Percentiles rank a stretch among this genome's conserved stretches.
phyloP scores from a whole-genome alignment of 2,113 vertebrate genomes.

The Cyanistes caeruleus region DNA sequence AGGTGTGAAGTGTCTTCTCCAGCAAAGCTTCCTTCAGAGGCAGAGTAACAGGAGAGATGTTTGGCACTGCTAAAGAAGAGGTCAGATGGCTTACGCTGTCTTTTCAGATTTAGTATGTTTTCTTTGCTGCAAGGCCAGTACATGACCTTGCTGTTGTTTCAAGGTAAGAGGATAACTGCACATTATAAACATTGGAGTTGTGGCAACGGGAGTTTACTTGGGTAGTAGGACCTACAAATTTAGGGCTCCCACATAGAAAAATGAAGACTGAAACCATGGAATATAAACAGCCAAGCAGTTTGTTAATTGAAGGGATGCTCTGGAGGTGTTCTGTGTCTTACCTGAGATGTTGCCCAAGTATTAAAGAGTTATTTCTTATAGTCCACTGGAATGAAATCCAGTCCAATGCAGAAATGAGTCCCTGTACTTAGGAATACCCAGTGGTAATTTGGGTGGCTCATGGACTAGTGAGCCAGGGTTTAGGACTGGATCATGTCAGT shows the following conservation, averaged over 20 bases:
- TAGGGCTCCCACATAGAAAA: background rate
- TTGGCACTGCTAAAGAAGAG: background rate
- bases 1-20: slow-evolving; percentile 56
- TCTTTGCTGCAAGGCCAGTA: background rate
- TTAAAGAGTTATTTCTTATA: background rate
- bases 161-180: background rate
- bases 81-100: background rate
- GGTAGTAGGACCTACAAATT: background rate
- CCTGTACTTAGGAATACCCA: background rate
- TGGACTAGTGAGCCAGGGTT: background rate
- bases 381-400: background rate
- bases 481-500: background rate
- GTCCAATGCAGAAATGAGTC: background rate
- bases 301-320: background rate
- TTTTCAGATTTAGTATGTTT: background rate
- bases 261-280: background rate
- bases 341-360: background rate
- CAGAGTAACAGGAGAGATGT: background rate
- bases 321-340: background rate
- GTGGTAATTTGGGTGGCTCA: background rate
- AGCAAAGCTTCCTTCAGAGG: background rate
- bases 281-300: background rate
- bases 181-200: background rate
- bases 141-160: background rate
- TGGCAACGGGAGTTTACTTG: background rate